phyloP scores from a whole-genome alignment of 2,797 vertebrate species.

The Urophycis tenuis region DNA sequence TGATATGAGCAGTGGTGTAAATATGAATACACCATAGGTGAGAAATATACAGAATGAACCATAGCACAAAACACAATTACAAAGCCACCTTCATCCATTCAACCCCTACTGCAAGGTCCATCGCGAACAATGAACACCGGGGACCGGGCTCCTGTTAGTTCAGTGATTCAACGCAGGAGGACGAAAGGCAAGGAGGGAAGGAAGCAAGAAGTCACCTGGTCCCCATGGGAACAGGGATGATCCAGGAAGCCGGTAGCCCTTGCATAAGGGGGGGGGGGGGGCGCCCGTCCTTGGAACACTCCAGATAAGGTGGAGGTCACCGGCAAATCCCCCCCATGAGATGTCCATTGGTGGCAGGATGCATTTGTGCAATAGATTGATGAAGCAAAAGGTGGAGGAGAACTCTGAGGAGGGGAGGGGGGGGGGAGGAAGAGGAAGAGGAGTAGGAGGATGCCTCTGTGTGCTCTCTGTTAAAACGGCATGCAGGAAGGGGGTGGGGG shows the following conservation, averaged over 20 bases:
- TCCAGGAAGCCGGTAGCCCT: background rate
- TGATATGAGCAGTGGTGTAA: background rate
- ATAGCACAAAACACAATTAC: background rate
- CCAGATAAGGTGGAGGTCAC: constrained; percentile 41
- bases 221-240: constrained; percentile 1
- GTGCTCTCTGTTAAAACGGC: constrained; percentile 9
- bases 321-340: constrained; percentile 43
- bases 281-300: constrained; percentile 40
- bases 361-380: constrained; percentile 53
- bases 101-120: background rate
- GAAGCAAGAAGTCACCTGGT: constrained; percentile 1
- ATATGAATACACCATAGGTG: background rate
- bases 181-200: background rate
- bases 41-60: background rate
- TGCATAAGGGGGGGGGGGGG: background rate
- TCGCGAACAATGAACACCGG: background rate
- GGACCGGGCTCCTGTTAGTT: background rate
- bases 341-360: constrained; percentile 40
- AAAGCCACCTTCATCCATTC: background rate
- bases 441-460: constrained; percentile 19
- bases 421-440: constrained; percentile 1
- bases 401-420: background rate
- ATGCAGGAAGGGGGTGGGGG: background rate
- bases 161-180: background rate
- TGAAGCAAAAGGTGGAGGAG: constrained; percentile 37